Evolutionary conservation across 2,113 vertebrate genomes (phyloP), one percentile per base, ranked within the genome.

Genomic region (Silurus glanis): DNA sequence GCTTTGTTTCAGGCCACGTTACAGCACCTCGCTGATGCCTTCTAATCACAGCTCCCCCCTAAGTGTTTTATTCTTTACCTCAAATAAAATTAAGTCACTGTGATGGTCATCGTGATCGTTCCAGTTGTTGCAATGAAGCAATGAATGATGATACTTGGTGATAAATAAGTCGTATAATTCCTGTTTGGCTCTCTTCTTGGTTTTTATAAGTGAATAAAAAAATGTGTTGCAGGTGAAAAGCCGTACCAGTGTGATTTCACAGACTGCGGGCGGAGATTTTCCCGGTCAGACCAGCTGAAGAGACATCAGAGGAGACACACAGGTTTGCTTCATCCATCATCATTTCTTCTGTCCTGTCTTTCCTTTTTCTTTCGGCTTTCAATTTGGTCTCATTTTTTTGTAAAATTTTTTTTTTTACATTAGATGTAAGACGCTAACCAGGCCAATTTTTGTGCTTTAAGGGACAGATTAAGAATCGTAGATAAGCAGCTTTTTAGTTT

Each of bases 221-320:
- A 59, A 37, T 21, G 45, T 82, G 25, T 58, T 86, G 58, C 80
- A 97, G 98, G 98, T 89, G 98, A 99, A 93, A 99, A 99, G 87
- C 98, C 98, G 0, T 99, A 99, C 89, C 97, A 97, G 94, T 99
- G 98, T 93, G 98, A 99, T 89, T 98, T 97, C 93, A 96, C 97
- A 89, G 98, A 99, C 95, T 99, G 98, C 83, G 98, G 99, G 84
- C 95, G 97, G 80, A 95, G 97, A 90, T 99, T 99, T 91, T 99
- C 98, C 87, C 96, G 98, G 90, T 99, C 98, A 53, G 98, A 99
- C 94, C 98, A 99, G 92, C 97, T 99, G 49, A 99, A 99, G 89
- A 91, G 98, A 89, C 98, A 99, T 94, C 98, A 99, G 94, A 96
- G 98, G 92, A 95, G 98, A 92, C 98, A 99, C 93, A 99, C 98